Evolutionary conservation across 2,888 invertebrate species (phyloP).

Genomic region (Caenorhabditis zanzibari): DNA sequence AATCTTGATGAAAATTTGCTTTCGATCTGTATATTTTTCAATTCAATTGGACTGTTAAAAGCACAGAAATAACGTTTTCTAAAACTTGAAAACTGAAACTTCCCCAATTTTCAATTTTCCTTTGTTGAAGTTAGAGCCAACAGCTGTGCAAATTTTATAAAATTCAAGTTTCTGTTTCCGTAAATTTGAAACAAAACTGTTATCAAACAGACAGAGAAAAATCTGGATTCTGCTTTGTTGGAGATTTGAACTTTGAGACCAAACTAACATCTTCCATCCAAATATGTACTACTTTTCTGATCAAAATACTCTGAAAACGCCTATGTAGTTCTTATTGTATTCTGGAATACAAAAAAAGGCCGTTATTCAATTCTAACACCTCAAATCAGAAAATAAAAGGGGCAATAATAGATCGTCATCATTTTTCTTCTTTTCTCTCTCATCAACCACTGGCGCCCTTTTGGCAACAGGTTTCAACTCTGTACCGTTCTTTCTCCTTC

Average conservation of each 20-base stretch:
- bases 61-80: too few species aligned
- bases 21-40: too few species aligned
- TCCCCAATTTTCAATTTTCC: too few species aligned
- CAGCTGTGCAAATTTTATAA: background rate
- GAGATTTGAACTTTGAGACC: too few species aligned
- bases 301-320: background rate
- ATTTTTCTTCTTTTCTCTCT: constrained; percentile 25
- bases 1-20: too few species aligned
- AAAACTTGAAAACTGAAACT: too few species aligned
- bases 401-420: constrained; percentile 14
- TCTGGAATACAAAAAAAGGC: background rate
- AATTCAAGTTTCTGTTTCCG: background rate
- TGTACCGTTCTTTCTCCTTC: constrained; percentile 35
- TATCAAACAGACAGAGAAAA: background rate
- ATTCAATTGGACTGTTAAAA: too few species aligned
- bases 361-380: background rate
- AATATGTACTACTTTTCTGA: background rate
- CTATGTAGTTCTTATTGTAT: background rate
- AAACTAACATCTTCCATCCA: too few species aligned
- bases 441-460: constrained; percentile 33
- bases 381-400: constrained; percentile 13
- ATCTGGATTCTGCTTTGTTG: background rate
- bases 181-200: background rate
- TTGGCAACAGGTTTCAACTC: constrained; percentile 43
- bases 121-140: background rate